Conservation (phyloP, 2,113 vertebrate genomes). For the Galeopterus variegatus region DNA sequence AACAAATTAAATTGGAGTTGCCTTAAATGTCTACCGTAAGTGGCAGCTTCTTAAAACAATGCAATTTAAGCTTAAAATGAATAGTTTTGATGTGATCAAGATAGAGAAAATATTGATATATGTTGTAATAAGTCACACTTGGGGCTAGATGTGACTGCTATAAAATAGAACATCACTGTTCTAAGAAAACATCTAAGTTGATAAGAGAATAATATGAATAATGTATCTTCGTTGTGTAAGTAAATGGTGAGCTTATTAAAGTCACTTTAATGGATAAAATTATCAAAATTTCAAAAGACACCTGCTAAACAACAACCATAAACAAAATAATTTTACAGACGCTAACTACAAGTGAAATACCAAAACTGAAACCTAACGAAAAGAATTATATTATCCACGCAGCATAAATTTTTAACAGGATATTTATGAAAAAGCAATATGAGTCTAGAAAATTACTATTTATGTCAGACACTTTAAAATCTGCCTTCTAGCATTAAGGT, state of each 20-base stretch:
- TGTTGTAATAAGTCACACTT: background rate
- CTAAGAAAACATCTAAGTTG: conserved; percentile 30
- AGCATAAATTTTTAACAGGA: conserved; percentile 59
- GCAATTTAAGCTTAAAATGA: conserved; percentile 66
- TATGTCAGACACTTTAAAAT: conserved; percentile 62
- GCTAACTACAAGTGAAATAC: conserved; percentile 21
- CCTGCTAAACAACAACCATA: background rate
- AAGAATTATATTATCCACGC: conserved; percentile 16
- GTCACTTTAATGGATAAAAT: conserved; percentile 45
- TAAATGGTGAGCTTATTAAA: conserved; percentile 33
- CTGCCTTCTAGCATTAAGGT: conserved; percentile 59
- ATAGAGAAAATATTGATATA: background rate
- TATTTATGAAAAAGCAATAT: conserved; percentile 59
- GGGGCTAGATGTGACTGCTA: background rate
- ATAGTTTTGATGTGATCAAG: conserved; percentile 32
- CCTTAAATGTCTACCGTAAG: background rate
- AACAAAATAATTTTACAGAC: conserved; percentile 34
- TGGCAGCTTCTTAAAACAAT: conserved; percentile 54
- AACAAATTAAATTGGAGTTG: conserved; percentile 51
- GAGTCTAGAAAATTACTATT: conserved; percentile 58
- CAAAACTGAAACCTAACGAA: conserved; percentile 37
- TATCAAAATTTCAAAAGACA: conserved; percentile 39
- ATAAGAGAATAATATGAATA: conserved; percentile 43
- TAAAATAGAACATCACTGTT: conserved; percentile 13
- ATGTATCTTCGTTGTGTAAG: background rate